Conservation (phyloP, 92 coral and sea anemone genomes). For the Epizoanthus scotinus region DNA sequence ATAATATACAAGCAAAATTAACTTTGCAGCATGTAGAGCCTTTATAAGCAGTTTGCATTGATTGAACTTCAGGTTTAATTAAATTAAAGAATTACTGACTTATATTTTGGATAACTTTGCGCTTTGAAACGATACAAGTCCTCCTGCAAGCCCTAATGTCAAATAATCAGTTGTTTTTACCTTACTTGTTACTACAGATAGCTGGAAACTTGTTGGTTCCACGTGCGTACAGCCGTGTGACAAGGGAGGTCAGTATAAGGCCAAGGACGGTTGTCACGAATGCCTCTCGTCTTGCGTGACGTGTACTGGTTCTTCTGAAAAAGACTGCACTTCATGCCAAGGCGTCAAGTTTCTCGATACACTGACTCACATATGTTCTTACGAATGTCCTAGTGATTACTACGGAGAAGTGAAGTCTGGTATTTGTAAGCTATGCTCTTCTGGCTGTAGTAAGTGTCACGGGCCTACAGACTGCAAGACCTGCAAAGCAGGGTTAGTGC, state of each 20-base stretch:
- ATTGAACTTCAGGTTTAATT: too few relatives aligned
- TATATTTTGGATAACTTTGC: too few relatives aligned
- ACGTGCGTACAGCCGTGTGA: slow-evolving; percentile 67
- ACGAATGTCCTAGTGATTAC: slow-evolving; percentile 75
- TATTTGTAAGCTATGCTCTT: slow-evolving; percentile 73
- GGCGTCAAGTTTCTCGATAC: slow-evolving; percentile 85
- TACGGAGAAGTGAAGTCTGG: slow-evolving; percentile 73
- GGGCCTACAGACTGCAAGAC: slow-evolving; percentile 59
- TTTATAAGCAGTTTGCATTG: too few relatives aligned
- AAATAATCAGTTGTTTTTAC: neutral
- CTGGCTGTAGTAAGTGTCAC: slow-evolving; percentile 76
- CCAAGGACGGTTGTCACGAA: slow-evolving; percentile 59
- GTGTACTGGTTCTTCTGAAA: slow-evolving; percentile 76
- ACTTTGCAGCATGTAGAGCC: too few relatives aligned
- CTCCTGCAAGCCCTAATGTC: too few relatives aligned
- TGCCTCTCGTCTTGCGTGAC: slow-evolving; percentile 76
- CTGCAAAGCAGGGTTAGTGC: slow-evolving; percentile 68
- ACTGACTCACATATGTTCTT: slow-evolving; percentile 64
- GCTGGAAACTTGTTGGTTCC: slow-evolving; percentile 59
- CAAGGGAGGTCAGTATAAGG: slow-evolving; percentile 60
- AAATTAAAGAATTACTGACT: too few relatives aligned
- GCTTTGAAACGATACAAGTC: too few relatives aligned
- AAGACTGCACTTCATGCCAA: slow-evolving; percentile 83
- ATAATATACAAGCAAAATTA: too few relatives aligned
- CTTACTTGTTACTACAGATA: slow-evolving; percentile 58